phyloP scores from a whole-genome alignment of 2,888 invertebrate genomes.

The Drosophila histrio region DNA sequence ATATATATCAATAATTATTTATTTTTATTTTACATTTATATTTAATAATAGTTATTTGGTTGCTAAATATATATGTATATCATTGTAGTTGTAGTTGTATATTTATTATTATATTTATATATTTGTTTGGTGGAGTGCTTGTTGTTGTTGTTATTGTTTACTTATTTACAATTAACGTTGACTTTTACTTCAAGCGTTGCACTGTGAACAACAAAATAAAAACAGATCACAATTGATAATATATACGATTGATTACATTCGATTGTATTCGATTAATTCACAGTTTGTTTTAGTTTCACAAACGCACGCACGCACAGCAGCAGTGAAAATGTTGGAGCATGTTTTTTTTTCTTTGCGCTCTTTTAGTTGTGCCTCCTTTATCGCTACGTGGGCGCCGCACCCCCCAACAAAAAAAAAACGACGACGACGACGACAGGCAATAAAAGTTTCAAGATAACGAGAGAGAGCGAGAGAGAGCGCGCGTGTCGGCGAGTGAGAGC shows the following conservation, averaged over 20 bases:
- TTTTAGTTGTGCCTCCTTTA: constrained; percentile 44
- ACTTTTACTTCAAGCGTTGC: constrained; percentile 56
- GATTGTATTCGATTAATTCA: constrained; percentile 7
- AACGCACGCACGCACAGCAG: constrained; percentile 41
- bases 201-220: constrained; percentile 39
- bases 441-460: constrained; percentile 71
- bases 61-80: constrained; percentile 59
- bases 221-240: constrained; percentile 14
- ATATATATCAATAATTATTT: constrained; percentile 3
- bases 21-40: constrained; percentile 37
- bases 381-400: constrained; percentile 73
- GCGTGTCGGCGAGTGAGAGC: constrained; percentile 13
- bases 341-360: constrained; percentile 46
- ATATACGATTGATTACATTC: neutral
- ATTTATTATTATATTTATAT: constrained; percentile 42
- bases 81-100: constrained; percentile 43
- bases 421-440: constrained; percentile 47
- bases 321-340: constrained; percentile 63
- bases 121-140: constrained; percentile 62
- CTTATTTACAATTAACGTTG: constrained; percentile 71
- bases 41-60: constrained; percentile 48
- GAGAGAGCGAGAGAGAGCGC: constrained; percentile 16
- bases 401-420: constrained; percentile 40
- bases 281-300: constrained; percentile 16
- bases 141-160: constrained; percentile 43